phyloP scores from a whole-genome alignment of 2,113 vertebrate species.

The Geococcyx californianus region DNA sequence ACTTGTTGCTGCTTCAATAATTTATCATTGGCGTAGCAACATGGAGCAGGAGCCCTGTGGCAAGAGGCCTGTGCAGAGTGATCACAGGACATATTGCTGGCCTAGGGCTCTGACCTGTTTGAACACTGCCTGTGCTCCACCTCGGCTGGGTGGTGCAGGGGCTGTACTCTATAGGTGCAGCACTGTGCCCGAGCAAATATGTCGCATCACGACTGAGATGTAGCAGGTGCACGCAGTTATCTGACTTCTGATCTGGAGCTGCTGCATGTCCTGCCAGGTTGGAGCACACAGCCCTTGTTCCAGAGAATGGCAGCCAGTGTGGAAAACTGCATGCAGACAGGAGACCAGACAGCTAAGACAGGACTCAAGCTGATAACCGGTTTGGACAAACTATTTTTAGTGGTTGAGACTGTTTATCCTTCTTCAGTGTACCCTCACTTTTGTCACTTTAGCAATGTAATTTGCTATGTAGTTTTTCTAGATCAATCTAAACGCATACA shows the following conservation, averaged over 20 bases:
- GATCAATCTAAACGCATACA: neutral
- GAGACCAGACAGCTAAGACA: neutral
- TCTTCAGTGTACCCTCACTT: neutral
- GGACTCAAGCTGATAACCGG: neutral
- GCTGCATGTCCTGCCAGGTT: neutral
- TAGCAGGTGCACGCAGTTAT: fast-evolving
- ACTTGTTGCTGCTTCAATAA: neutral
- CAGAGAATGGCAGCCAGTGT: fast-evolving
- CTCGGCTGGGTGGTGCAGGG: neutral
- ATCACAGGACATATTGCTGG: neutral
- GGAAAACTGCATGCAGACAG: neutral
- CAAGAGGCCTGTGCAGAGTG: neutral
- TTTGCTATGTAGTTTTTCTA: neutral
- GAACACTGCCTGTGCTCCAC: fast-evolving
- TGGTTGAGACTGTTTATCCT: neutral
- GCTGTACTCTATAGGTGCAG: neutral
- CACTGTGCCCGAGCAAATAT: neutral
- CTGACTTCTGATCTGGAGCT: neutral
- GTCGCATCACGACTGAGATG: neutral
- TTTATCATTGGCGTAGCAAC: neutral
- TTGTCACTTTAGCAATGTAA: neutral
- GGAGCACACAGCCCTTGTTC: neutral
- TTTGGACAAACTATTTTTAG: neutral
- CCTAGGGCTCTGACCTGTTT: neutral
- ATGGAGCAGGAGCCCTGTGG: neutral